phyloP scores from a whole-genome alignment of 1,140 invertebrate species.

The Bactericera cockerelli region DNA sequence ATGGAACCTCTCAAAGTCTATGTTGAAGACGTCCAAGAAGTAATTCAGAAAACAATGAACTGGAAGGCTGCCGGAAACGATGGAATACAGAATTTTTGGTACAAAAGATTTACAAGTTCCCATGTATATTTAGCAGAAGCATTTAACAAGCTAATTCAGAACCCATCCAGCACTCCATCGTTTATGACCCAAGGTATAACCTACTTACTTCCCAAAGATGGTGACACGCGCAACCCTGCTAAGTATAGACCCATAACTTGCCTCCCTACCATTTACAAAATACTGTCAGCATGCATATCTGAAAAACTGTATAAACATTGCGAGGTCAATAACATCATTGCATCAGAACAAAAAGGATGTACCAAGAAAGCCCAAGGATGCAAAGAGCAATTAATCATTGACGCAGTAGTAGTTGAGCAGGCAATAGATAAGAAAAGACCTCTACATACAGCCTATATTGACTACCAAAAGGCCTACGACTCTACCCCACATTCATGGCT shows the following conservation, averaged over 20 bases:
- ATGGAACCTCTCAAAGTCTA: not conserved
- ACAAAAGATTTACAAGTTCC: slow-evolving; percentile 17
- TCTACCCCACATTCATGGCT: not conserved
- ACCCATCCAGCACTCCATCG: not conserved
- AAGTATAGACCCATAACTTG: slow-evolving; percentile 15
- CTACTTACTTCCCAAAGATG: slow-evolving; percentile 19
- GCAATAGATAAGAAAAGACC: slow-evolving; percentile 14
- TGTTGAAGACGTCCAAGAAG: not conserved
- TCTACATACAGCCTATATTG: slow-evolving; percentile 17
- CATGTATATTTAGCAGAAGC: not conserved
- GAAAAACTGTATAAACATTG: slow-evolving; percentile 16
- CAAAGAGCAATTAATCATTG: slow-evolving; percentile 21
- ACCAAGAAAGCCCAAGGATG: slow-evolving; percentile 15
- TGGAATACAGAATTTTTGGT: slow-evolving; percentile 19
- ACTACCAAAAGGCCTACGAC: slow-evolving; percentile 20
- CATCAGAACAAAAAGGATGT: slow-evolving; percentile 23
- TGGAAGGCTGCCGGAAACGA: slow-evolving; percentile 4
- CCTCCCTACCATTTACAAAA: no score
- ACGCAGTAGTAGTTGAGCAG: slow-evolving; percentile 17
- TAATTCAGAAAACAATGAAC: not conserved
- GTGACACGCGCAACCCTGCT: slow-evolving; percentile 5
- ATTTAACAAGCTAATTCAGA: not conserved
- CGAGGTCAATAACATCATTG: slow-evolving; percentile 14
- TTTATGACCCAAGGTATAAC: slow-evolving; percentile 14
- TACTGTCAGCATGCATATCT: slow-evolving; percentile 13